Conservation (phyloP, 2,113 vertebrate species). For the Anhinga anhinga region DNA sequence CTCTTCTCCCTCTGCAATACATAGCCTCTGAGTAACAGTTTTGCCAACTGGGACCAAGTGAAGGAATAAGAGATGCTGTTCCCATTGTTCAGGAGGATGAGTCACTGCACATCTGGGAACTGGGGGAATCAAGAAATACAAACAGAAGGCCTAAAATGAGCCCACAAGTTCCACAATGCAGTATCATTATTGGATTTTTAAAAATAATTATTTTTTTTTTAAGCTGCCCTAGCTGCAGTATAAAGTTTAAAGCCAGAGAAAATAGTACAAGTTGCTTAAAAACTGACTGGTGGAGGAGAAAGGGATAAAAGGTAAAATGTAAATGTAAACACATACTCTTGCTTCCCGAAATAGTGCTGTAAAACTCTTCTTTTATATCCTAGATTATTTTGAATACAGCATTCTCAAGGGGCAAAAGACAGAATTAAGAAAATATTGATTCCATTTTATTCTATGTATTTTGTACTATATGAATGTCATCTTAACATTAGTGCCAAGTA, state of each 20-base stretch:
- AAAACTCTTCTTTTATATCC: background rate
- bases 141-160: slow-evolving; percentile 35
- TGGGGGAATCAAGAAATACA: slow-evolving; percentile 35
- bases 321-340: background rate
- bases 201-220: background rate
- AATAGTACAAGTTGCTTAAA: background rate
- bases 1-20: background rate
- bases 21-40: slow-evolving; percentile 51
- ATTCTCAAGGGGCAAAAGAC: background rate
- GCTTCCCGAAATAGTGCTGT: background rate
- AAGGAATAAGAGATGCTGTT: slow-evolving; percentile 57
- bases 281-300: background rate
- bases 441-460: background rate
- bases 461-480: background rate
- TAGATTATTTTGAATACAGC: background rate
- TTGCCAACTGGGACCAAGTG: slow-evolving; percentile 42
- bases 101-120: slow-evolving; percentile 69
- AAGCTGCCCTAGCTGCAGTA: background rate
- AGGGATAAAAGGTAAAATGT: background rate
- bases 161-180: slow-evolving; percentile 6
- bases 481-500: background rate
- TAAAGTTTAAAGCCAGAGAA: background rate
- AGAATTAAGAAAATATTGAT: background rate
- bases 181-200: background rate
- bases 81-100: slow-evolving; percentile 64